Evolutionary conservation across 2,888 invertebrate species (phyloP).

Genomic region (Argynnis bischoffii): DNA sequence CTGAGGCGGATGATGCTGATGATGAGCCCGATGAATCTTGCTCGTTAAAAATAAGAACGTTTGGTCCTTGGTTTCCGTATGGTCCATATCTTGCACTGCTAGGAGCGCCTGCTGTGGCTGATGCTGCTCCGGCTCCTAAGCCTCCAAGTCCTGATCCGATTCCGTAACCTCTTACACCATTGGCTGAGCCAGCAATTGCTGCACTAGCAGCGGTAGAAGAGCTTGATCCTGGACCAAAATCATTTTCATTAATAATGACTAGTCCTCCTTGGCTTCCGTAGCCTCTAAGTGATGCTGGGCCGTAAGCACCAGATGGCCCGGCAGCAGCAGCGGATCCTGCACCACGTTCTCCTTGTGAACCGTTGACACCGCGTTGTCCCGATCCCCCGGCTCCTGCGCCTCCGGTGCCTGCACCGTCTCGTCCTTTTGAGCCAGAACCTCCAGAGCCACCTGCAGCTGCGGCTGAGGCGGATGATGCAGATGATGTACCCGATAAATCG

Average conservation of each 20-base stretch:
- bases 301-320: background rate
- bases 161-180: background rate
- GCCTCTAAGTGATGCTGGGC: background rate
- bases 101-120: conserved; percentile 3
- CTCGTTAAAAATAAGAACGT: conserved; percentile 32
- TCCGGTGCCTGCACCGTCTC: background rate
- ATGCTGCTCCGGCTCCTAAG: background rate
- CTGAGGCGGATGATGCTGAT: background rate
- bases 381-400: too few species aligned
- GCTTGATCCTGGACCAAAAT: conserved; percentile 16
- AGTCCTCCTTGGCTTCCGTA: background rate
- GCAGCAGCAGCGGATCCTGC: conserved; percentile 1
- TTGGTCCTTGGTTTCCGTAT: conserved; percentile 14
- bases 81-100: background rate
- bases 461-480: background rate
- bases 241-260: conserved; percentile 5
- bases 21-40: background rate
- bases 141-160: conserved; percentile 14
- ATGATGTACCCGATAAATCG: background rate
- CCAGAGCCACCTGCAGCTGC: background rate
- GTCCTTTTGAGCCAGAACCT: background rate
- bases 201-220: conserved; percentile 20
- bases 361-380: too few species aligned
- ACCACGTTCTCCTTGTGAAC: too few species aligned
- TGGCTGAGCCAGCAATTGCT: conserved; percentile 18